A percentile compares a stretch with the other conserved stretches of the same genome.
phyloP scores from a whole-genome alignment of 2,113 vertebrate species.

The Pavo muticus region DNA sequence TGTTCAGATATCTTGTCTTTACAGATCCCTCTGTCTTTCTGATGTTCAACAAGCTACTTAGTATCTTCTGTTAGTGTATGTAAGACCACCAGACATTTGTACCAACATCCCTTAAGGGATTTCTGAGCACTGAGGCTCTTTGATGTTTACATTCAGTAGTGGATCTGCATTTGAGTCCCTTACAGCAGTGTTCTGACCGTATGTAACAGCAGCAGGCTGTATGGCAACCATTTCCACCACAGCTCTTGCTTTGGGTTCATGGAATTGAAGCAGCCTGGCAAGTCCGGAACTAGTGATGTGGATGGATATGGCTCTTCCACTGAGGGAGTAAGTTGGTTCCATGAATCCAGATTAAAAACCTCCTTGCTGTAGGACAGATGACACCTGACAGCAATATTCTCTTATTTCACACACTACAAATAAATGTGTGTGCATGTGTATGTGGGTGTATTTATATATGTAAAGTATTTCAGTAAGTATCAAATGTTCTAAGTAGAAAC shows the following conservation, averaged over 20 bases:
- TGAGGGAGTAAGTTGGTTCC: not conserved
- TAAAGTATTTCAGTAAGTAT: not conserved
- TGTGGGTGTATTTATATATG: not conserved
- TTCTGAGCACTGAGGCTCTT: not conserved
- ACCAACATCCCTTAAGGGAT: not conserved
- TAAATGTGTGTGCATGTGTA: not conserved
- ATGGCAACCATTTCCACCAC: not conserved
- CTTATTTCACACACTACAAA: not conserved
- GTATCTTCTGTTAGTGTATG: not conserved
- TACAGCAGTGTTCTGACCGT: not conserved
- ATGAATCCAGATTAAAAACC: not conserved
- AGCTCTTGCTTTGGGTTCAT: not conserved
- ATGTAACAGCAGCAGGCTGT: not conserved
- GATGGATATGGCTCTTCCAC: not conserved
- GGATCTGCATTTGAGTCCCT: not conserved
- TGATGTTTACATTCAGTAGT: not conserved
- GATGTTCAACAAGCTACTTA: not conserved
- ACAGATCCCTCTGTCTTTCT: not conserved
- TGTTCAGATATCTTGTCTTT: not conserved
- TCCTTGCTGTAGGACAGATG: not conserved
- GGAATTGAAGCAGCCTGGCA: not conserved
- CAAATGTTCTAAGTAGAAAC: not conserved
- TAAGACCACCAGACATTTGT: not conserved
- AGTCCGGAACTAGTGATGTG: not conserved
- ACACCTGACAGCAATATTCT: not conserved